phyloP scores from a whole-genome alignment of 2,113 vertebrate genomes.

The Lampris incognitus region DNA sequence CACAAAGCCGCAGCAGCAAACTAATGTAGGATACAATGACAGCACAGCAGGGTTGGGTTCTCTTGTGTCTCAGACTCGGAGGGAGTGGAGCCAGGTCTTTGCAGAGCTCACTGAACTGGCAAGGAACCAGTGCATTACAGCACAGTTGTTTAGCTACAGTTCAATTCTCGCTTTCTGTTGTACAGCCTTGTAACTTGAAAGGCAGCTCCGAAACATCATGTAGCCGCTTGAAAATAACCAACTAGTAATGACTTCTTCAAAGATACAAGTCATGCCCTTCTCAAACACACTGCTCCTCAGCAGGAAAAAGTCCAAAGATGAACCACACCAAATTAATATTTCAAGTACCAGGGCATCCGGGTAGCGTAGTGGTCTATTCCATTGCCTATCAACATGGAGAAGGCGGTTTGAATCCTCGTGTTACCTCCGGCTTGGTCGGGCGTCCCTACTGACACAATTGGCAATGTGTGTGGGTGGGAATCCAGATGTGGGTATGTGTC shows the following conservation, averaged over 20 bases:
- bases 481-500: too few species aligned
- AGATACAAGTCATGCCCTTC: neutral
- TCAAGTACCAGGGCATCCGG: too few species aligned
- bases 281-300: neutral
- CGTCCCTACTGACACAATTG: too few species aligned
- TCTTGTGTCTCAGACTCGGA: constrained; percentile 17
- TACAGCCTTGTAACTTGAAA: neutral
- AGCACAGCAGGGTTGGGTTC: constrained; percentile 8
- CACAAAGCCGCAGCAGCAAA: constrained; percentile 31
- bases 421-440: too few species aligned
- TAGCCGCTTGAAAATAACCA: neutral
- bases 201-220: neutral
- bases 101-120: constrained; percentile 5
- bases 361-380: too few species aligned
- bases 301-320: neutral
- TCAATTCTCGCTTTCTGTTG: neutral
- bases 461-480: too few species aligned
- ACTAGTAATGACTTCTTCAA: too few species aligned
- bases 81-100: constrained; percentile 8
- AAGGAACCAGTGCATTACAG: neutral
- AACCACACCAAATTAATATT: neutral
- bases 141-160: neutral
- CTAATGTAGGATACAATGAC: neutral
- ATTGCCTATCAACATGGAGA: too few species aligned
- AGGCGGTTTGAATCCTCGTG: too few species aligned